Evolutionary conservation across 1,140 invertebrate genomes (phyloP).

Genomic region (Tenebrio molitor): DNA sequence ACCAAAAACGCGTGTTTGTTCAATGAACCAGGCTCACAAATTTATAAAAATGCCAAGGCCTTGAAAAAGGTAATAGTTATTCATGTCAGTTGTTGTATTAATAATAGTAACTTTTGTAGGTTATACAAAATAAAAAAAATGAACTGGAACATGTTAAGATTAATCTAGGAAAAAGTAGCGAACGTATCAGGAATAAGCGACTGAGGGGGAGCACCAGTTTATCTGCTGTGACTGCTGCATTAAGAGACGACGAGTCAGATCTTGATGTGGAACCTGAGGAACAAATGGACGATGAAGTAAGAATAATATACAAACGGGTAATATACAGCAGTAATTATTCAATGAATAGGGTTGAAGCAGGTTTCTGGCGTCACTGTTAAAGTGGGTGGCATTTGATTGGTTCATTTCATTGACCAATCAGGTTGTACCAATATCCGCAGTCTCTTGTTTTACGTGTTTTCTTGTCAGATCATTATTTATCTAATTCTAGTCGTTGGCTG

Average conservation of each 20-base stretch:
- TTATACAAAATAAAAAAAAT: conserved; percentile 72
- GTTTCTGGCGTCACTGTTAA: too few relatives aligned
- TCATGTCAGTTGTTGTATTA: too few relatives aligned
- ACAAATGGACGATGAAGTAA: conserved; percentile 59
- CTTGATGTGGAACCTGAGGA: conserved; percentile 65
- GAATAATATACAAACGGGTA: too few relatives aligned
- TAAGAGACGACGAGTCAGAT: conserved; percentile 66
- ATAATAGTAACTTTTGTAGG: too few relatives aligned
- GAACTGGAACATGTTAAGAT: conserved; percentile 72
- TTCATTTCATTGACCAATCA: not conserved
- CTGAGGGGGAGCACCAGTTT: conserved; percentile 67
- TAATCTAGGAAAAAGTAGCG: conserved; percentile 68
- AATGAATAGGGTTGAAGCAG: too few relatives aligned
- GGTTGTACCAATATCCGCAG: too few relatives aligned
- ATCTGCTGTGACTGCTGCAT: conserved; percentile 68
- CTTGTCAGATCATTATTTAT: not conserved
- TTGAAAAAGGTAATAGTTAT: conserved; percentile 87
- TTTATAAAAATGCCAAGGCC: conserved; percentile 95
- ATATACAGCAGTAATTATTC: too few relatives aligned
- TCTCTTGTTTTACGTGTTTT: too few relatives aligned
- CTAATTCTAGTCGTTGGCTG: conserved; percentile 25
- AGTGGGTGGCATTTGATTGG: too few relatives aligned
- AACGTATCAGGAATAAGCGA: conserved; percentile 67
- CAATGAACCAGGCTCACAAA: conserved; percentile 96
- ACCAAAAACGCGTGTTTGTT: conserved; percentile 96